Percentiles rank a stretch among this genome's conserved stretches.
These are phyloP conservation scores for Festucalex cinctus DNA, from an alignment of 2,113 vertebrate genomes.

Conservation along the genomic window DNA sequence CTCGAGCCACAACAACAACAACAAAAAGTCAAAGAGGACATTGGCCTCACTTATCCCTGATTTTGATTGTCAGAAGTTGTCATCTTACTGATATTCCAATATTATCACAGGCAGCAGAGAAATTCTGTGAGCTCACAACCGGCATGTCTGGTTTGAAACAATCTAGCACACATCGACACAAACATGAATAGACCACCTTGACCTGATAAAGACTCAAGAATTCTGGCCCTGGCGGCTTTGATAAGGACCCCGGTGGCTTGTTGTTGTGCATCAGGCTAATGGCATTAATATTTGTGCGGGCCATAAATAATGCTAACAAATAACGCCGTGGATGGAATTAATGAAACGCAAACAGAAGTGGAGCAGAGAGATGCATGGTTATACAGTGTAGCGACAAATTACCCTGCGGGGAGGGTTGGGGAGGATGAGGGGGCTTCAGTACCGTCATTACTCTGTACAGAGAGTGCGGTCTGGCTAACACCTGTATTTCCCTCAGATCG, in stretches of 20 bases:
- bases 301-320: conserved; percentile 89
- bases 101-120: conserved; percentile 11
- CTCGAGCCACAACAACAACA: background rate
- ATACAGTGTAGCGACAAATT: conserved; percentile 93
- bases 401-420: conserved; percentile 59
- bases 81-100: conserved; percentile 17
- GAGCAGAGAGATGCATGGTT: conserved; percentile 90
- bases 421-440: conserved; percentile 52
- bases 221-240: conserved; percentile 49
- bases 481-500: conserved; percentile 75
- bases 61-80: conserved; percentile 2
- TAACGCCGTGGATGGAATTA: conserved; percentile 81
- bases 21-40: background rate
- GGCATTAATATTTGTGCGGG: conserved; percentile 91
- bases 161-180: conserved; percentile 19
- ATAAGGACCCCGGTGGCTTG: conserved; percentile 68
- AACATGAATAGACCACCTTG: conserved; percentile 66
- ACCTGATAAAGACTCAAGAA: conserved; percentile 70
- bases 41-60: background rate
- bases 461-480: conserved; percentile 66
- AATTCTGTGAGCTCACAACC: background rate
- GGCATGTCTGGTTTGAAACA: conserved; percentile 1
- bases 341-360: conserved; percentile 77
- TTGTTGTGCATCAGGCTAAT: conserved; percentile 72
- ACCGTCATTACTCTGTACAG: conserved; percentile 71